Conservation (phyloP, 1,140 invertebrate genomes). For the Paraescarpia echinospica region DNA sequence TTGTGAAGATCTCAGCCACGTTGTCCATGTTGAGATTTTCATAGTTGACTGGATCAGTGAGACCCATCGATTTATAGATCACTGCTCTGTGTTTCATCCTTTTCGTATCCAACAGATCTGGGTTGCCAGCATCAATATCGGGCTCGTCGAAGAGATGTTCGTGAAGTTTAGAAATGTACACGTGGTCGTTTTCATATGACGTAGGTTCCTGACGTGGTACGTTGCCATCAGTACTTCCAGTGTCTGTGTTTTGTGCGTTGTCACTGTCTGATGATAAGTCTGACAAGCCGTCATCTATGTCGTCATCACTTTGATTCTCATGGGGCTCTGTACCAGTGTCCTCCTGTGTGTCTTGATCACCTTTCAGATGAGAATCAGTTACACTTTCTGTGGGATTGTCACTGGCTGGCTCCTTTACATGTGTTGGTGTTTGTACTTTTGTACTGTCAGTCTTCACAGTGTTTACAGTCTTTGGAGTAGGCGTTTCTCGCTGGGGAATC, state of each 20-base stretch:
- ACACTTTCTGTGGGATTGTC: neutral
- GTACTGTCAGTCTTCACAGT: neutral
- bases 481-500: neutral
- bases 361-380: neutral
- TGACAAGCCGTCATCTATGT: neutral
- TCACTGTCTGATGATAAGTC: neutral
- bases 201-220: neutral
- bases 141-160: neutral
- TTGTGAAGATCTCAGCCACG: neutral
- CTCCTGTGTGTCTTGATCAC: neutral
- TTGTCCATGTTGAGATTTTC: neutral
- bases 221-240: neutral
- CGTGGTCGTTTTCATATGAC: neutral
- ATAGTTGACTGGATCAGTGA: neutral
- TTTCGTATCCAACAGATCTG: neutral
- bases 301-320: neutral
- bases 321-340: neutral
- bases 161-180: neutral
- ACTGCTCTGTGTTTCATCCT: neutral
- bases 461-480: neutral
- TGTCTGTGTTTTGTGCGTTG: neutral
- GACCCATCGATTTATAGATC: neutral
- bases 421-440: neutral
- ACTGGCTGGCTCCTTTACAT: neutral
- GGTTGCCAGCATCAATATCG: neutral